Base-by-base conservation (phyloP, 1,140 invertebrate genomes). In the Sitobion miscanthi region DNA sequence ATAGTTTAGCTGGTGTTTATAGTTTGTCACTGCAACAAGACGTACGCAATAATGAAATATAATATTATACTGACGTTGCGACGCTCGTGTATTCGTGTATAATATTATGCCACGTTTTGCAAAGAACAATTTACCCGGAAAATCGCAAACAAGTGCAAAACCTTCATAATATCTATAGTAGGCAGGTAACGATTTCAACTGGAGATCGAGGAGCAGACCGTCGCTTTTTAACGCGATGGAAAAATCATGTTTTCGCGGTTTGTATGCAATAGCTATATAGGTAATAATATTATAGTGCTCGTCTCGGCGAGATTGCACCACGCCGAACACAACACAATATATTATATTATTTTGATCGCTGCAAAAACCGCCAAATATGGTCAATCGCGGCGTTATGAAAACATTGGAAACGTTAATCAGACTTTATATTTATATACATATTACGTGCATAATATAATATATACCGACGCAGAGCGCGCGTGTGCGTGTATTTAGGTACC, bases 371-470 rank as follows among this genome's bases (percentile, higher is more conserved):
- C 90, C 69, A 91, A 91, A 83, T 52, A 91, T 49, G 90, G 90
- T 49, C 90, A 91, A 91, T 89, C 62, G 90, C 30, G 30, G 30
- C 30, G 86, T 49, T 69, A 23, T 49, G 38, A 30, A 45, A 42
- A 42, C 38, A 52, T 77, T 52, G 90, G n/a, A 91, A 82, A 21
- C 69, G 90, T 91, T 91, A 83, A 91, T 91, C 90, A 91, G 62
- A 91, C 21, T 91, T 52, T 82, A 83, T 91, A 35, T 91, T 91
- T 83, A 83, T 52, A 82, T n/a, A 77, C 30, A 77, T 77, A 77
- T 77, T 77, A 77, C 62, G 62, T 77, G 62, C 62, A 77, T 35
- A 77, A 77, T 35, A 77, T 77, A 77, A 77, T 54, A 77, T 69
- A 77, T 77, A 30, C 62, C 11, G 62, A 30, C 14, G 11, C 14